Evolutionary conservation across 2,888 invertebrate genomes (phyloP), one percentile per base, ranked within the genome.

Genomic region (Pedicia rivosa): DNA sequence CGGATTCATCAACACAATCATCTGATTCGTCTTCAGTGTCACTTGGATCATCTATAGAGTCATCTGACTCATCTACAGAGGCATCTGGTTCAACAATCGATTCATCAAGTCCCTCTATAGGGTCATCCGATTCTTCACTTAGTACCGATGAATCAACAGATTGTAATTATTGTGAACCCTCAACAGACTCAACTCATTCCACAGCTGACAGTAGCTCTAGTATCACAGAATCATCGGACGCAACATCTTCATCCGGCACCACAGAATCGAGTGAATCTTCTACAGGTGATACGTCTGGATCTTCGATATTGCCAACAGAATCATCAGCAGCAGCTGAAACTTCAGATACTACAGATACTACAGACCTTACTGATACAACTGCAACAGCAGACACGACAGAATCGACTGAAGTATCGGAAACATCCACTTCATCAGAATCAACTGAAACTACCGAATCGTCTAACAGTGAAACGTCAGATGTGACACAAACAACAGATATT

Each of bases 341-440:
- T 12, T 39, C 44, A 20, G 45, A 40, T 13, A 26, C 34, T 13
- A 30, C 40, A 12, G 28, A 38, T 25, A 24, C 28, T 24, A 29
- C n/a, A n/a, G n/a, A n/a, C n/a, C n/a, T n/a, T n/a, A n/a, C 42
- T 30, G 40, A 40, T 39, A 9, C 26, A 16, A 29, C 26, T 26
- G 9, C 32, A n/a, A 15, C 26, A 13, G 2, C 27, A 35, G 33
- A 35, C 7, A 35, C 36, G 37, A 33, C 38, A 32, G 29, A 31
- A 36, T 14, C 28, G n/a, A 19, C 9, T 3, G 4, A 16, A n/a
- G 24, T 24, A 3, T 29, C 28, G 7, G 22, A 52, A 13, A 40
- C 36, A 2, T 43, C 47, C 1, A 51, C 48, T 9, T 42, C 43
- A n/a, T 52, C 52, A 3, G 43, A 47, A 4, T 43, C 44, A 3